Evolutionary conservation across 1,140 invertebrate species (phyloP), one percentile per base, ranked within the genome.

Genomic region (Aphelenchoides fujianensis): DNA sequence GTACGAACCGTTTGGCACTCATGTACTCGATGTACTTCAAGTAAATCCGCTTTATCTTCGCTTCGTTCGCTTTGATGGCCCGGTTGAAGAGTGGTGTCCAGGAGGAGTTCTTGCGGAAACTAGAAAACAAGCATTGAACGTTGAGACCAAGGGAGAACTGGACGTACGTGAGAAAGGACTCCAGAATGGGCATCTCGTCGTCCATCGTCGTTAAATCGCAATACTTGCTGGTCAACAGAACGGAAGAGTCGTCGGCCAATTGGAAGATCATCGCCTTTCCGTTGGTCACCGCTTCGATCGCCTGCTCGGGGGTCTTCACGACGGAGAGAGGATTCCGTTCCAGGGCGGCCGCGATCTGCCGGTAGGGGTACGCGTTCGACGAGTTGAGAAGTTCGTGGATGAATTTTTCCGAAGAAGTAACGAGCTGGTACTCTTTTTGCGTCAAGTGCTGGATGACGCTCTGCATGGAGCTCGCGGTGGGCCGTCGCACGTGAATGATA

Each of bases 191-290:
- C 41, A 48, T 48, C 23, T 48, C 41, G 41, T 48, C 41, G 41
- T 48, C 41, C 12, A 48, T 48, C 23, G 41, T 23, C 41, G 41
- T 48, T 23, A 48, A 23, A 48, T 48, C 41, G 41, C 41, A 48
- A 23, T 48, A 48, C 41, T 48, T 12, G 12, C 12, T 16, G 23
- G 41, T 48, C 41, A 48, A 16, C 12, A 48, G 12, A 48, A 48
- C 41, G 12, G 55, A 59, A 16, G 55, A 5, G 55, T 59, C 55
- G 55, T 59, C 55, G 19, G 5, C 55, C 19, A 59, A 19, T 59
- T 59, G 55, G 34, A 59, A 59, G 5, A 59, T 23, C 55, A 59
- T 59, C 5, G 55, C 55, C 34, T 59, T 59, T 5, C 55, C 19
- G 28, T 5, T 5, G 5, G 34, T 5, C 5, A 59, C 55, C 5